phyloP scores from a whole-genome alignment of 2,797 vertebrate species.

The Ciconia nigra region DNA sequence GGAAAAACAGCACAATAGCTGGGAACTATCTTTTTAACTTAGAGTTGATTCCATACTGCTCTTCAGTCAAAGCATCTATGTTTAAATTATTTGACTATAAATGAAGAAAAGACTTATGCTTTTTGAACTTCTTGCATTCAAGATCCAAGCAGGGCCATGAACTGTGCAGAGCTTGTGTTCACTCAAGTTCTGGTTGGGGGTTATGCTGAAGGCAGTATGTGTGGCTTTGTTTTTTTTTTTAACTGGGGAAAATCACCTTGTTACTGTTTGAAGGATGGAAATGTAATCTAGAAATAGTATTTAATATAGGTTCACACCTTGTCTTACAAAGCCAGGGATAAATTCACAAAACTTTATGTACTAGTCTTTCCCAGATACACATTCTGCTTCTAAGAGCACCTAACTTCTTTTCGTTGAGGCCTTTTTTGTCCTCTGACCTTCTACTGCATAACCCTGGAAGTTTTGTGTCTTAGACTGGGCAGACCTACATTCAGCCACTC shows the following conservation, averaged over 20 bases:
- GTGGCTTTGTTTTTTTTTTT: neutral
- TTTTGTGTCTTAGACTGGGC: neutral
- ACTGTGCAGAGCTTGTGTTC: neutral
- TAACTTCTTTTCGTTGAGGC: neutral
- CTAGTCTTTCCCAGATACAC: neutral
- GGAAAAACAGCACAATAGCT: neutral
- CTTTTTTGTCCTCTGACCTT: neutral
- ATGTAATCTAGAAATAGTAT: no score
- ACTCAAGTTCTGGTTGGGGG: neutral
- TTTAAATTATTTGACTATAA: neutral
- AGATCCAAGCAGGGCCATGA: neutral
- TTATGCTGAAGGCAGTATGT: neutral
- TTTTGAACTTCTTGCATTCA: neutral
- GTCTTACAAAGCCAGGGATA: neutral
- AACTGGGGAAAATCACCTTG: neutral
- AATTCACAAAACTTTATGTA: neutral
- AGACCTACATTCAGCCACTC: neutral
- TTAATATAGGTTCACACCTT: neutral
- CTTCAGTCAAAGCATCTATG: neutral
- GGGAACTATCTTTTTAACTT: neutral
- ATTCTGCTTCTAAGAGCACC: neutral
- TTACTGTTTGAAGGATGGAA: neutral
- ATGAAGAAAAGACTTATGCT: neutral
- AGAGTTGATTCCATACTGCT: neutral
- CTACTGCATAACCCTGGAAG: neutral